Base-by-base conservation (phyloP, 1,140 invertebrate genomes). In the Papilio polyxenes region DNA sequence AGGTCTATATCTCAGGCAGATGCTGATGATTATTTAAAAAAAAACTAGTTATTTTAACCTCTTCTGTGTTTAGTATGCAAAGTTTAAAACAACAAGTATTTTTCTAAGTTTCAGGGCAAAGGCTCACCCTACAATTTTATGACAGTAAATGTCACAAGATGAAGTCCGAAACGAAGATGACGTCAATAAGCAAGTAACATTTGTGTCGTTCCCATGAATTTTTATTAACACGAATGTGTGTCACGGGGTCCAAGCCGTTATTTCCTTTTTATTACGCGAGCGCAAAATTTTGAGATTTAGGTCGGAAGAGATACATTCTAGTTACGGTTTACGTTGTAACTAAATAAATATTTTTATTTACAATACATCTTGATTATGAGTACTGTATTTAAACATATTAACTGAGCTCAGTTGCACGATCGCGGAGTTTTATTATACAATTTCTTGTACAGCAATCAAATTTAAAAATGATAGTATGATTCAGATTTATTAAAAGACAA, bases 201-300 rank as follows among this genome's bases (percentile, higher is more conserved):
- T 69, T 69, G 65, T 69, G 65, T 69, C 65, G 65, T 69, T 69
- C 65, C 65, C 65, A 69, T 69, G 65, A 69, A 69, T 69, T 69
- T 69, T 69, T 69, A 69, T 69, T 69, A 69, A 69, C 65, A 69
- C 23, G 65, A 69, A 69, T 69, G 65, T 69, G 65, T 69, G 65
- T 69, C 65, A 69, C 65, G 65, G 31, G 13, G 65, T 69, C 65
- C 65, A 69, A 69, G 65, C 65, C 31, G 65, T 69, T 69, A 69
- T 69, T 69, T 69, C 65, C 65, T 69, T 69, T 69, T 69, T 69
- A 69, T 69, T 69, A 69, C 65, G 65, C 65, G 65, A 69, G 65
- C 37, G 23, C 23, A 69, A 69, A 37, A 15, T 69, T 69, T 69
- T 13, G 65, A 11, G 65, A 69, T 69, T 31, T 69, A 69, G 65